Percentiles rank a stretch among this genome's conserved stretches.
Conservation (phyloP, 2,797 vertebrate genomes). For the Lates japonicus region DNA sequence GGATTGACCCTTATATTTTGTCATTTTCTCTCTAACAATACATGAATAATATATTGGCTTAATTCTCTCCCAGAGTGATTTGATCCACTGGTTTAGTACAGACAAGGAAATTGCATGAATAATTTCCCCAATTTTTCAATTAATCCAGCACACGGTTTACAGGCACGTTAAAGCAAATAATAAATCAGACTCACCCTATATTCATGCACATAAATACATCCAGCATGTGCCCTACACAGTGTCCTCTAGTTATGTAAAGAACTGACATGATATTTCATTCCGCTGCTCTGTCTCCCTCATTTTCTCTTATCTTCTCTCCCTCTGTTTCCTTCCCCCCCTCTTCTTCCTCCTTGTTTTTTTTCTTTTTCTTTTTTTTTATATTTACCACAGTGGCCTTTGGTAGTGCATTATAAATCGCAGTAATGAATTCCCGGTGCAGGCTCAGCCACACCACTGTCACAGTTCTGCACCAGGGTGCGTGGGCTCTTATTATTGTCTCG, state of each 20-base stretch:
- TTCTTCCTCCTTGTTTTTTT: background rate
- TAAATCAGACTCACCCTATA: constrained; percentile 40
- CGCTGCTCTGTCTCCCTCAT: constrained; percentile 30
- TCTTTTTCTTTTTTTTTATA: constrained; percentile 15
- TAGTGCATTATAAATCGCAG: constrained; percentile 71
- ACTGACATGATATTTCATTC: constrained; percentile 55
- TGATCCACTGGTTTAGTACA: constrained; percentile 49
- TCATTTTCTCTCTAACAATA: constrained; percentile 42
- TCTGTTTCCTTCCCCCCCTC: background rate
- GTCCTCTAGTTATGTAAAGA: constrained; percentile 57
- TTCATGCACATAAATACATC: constrained; percentile 44
- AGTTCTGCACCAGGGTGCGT: constrained; percentile 44
- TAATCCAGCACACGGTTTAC: constrained; percentile 51
- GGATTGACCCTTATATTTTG: constrained; percentile 24
- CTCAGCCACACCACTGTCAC: constrained; percentile 51
- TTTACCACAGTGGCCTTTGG: constrained; percentile 67
- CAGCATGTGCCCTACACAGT: constrained; percentile 39
- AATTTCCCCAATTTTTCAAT: constrained; percentile 61
- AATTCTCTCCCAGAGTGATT: constrained; percentile 48
- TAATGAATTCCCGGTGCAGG: constrained; percentile 69
- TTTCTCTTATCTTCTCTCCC: constrained; percentile 42
- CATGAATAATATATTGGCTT: constrained; percentile 48
- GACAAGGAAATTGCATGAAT: constrained; percentile 62
- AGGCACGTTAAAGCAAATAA: constrained; percentile 45
- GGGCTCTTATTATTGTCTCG: constrained; percentile 72